Evolutionary conservation across 2,888 invertebrate genomes (phyloP), one percentile per base, ranked within the genome.

Genomic region (Tachystola acroxantha): DNA sequence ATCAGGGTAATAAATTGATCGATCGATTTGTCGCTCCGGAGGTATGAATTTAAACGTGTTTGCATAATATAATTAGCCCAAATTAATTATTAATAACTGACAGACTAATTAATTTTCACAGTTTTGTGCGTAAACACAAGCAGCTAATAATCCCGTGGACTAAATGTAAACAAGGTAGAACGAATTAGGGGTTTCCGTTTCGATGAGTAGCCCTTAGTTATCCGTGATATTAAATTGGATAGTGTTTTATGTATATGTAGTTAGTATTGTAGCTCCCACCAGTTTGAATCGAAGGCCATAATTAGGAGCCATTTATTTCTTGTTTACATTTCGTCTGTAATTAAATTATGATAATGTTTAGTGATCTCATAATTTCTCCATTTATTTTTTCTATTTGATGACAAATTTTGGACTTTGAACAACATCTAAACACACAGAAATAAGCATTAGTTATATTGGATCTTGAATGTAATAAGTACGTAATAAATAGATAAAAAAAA

Each of bases 311-410:
- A 57, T 60, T 54, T 54, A 43, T 48, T 50, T 51, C 76, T 80
- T 81, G 80, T 81, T 81, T 81, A 80, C 80, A 80, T 80, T 84
- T 78, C 39, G 76, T 82, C 78, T 64, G 50, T 22, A 28, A 7
- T 12, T 11, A 32, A 22, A 28, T 12, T 50, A 54, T 57, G 59
- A 51, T 69, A 63, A 59, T 72, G 64, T 73, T 73, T 69, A 74
- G 77, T 74, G 77, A 82, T 82, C 81, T 82, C 82, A 74, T 73
- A 58, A 73, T 66, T 64, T 72, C 59, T 70, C 64, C 68, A 70
- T 77, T 64, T 64, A 55, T 70, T 69, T 64, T 40, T 43, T 63
- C 64, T 64, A 55, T 57, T 58, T 57, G 52, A 51, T 60, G 45
- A 46, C 50, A 45, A 45, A 12, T 35, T 37, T 37, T 32, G 19